Base-by-base conservation (phyloP, 2,888 invertebrate species). In the Lissocephala sabroskyi region DNA sequence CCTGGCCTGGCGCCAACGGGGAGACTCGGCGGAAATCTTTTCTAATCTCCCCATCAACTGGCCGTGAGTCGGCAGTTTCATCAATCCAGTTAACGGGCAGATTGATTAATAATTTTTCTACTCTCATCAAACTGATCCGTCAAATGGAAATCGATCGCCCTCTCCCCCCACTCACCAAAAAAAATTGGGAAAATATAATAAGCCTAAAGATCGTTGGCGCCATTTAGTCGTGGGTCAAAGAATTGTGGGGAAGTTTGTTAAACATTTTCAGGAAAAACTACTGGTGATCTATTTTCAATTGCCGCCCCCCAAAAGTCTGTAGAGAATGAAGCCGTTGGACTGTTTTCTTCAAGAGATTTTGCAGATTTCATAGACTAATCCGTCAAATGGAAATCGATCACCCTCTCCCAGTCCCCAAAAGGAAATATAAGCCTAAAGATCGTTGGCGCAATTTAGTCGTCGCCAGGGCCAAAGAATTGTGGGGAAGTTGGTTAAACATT, bases 191-290 rank as follows among this genome's bases (percentile, higher is more conserved):
- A 40, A 54, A 65, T 56, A 63, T 56, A 59, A 44, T 45, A 16
- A 10, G 9, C 28, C n/a, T 5, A 28, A 54, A 45, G 43, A 43
- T 26, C 40, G 45, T 45, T 58, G 47, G 39, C 36, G 44, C 44
- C 44, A 37, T 4, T 29, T 40, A 3, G 10, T 2, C 5, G 26
- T 28, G 5, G 14, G 26, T 49, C 3, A 16, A 41, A 16, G 30
- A 9, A 70, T 71, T 75, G 49, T 71, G 59, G 50, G 70, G 63
- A 55, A 61, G 65, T 70, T 77, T 73, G 70, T 77, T 58, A 65
- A 68, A 57, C 65, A 51, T 41, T 63, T 46, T 37, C 41, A 46
- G 50, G 23, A 23, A 23, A 19, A 32, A 42, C 42, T 42, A 32
- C 32, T 32, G 42, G n/a, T n/a, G n/a, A n/a, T 23, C 23, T 7